phyloP scores from a whole-genome alignment of 2,888 invertebrate genomes.

The Globia sparganii region DNA sequence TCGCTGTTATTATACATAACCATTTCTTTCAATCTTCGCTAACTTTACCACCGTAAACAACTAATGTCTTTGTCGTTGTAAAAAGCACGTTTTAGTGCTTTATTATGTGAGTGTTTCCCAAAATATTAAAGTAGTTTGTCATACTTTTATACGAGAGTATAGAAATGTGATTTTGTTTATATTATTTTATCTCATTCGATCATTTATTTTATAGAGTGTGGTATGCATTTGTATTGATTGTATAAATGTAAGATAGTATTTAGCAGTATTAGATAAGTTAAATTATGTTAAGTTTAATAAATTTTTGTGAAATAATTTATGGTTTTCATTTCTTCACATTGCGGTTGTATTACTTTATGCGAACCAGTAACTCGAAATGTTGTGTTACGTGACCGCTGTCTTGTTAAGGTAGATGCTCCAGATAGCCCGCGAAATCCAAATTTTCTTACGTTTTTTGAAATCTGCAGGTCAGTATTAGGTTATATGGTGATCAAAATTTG shows the following conservation, averaged over 20 bases:
- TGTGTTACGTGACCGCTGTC: not conserved
- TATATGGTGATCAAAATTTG: too few species aligned
- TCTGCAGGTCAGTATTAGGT: too few species aligned
- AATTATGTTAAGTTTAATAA: constrained; percentile 85
- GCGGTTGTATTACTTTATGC: too few species aligned
- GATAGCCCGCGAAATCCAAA: too few species aligned
- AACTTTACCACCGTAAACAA: constrained; percentile 59
- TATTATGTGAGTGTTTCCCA: constrained; percentile 59
- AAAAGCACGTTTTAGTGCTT: constrained; percentile 81
- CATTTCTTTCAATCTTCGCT: constrained; percentile 48
- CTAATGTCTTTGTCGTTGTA: constrained; percentile 47
- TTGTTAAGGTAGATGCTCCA: too few species aligned
- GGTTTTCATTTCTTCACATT: constrained; percentile 15
- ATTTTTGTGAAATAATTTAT: constrained; percentile 74
- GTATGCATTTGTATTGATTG: constrained; percentile 81
- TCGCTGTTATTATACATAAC: constrained; percentile 47
- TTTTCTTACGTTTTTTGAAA: too few species aligned
- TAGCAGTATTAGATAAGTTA: constrained; percentile 79
- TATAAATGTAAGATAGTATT: constrained; percentile 82
- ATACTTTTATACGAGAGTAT: constrained; percentile 51
- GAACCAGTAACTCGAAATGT: not conserved
- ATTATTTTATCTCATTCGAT: constrained; percentile 58
- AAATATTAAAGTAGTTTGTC: constrained; percentile 55
- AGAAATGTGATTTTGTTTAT: constrained; percentile 59
- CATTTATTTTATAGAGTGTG: constrained; percentile 63